These are phyloP conservation scores for Uloborus plumipes DNA, from an alignment of 2,888 invertebrate species.

Conservation along the genomic window DNA sequence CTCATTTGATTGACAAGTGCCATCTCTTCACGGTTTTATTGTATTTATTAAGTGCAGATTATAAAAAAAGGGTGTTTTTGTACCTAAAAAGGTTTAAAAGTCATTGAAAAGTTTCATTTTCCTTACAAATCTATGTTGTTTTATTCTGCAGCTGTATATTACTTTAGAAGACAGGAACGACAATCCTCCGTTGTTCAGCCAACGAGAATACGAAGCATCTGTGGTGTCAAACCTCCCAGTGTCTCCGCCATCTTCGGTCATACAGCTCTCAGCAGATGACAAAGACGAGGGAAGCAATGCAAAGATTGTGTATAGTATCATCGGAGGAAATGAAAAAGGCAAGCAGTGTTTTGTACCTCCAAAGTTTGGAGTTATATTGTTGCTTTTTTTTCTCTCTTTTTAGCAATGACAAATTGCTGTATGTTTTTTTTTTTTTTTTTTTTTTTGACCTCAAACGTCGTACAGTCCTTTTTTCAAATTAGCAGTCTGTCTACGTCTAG, in stretches of 20 bases:
- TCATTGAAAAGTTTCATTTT: not conserved
- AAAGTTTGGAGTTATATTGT: not conserved
- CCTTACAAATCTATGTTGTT: not conserved
- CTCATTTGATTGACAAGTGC: too few species aligned
- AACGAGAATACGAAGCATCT: constrained; percentile 82
- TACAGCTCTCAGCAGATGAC: constrained; percentile 86
- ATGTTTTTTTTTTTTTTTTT: too few species aligned
- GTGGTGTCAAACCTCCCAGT: constrained; percentile 85
- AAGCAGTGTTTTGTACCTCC: not conserved
- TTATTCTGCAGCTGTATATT: constrained; percentile 56
- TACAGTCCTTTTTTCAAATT: too few species aligned
- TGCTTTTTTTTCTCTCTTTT: not conserved
- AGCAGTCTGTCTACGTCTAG: too few species aligned
- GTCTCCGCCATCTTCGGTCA: constrained; percentile 80
- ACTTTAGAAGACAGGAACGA: constrained; percentile 86
- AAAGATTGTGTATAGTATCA: constrained; percentile 81
- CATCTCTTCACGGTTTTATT: too few species aligned
- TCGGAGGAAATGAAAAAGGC: constrained; percentile 78
- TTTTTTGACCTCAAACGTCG: too few species aligned
- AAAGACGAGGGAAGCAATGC: constrained; percentile 84
- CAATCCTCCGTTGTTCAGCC: constrained; percentile 85
- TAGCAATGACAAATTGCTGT: too few species aligned
- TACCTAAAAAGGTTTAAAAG: too few species aligned
- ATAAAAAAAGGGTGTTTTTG: too few species aligned
- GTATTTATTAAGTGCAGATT: too few species aligned